These are phyloP conservation scores for Lasioglossum calceatum DNA, from an alignment of 2,888 invertebrate genomes.

Conservation along the genomic window DNA sequence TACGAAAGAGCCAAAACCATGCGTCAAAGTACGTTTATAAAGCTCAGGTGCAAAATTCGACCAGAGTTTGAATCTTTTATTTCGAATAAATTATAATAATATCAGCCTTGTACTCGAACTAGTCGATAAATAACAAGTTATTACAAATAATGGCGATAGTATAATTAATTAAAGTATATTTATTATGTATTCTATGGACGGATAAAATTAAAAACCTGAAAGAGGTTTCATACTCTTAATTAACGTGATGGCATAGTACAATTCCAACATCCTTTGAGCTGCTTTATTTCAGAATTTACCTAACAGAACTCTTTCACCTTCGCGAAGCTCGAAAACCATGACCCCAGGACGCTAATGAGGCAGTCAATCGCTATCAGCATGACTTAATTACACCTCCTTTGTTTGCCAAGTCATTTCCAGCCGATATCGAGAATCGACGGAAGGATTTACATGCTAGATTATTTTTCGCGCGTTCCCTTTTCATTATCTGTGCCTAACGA, in stretches of 20 bases:
- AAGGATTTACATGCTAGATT: slow-evolving; percentile 7
- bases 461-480: neutral
- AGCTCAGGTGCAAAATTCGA: neutral
- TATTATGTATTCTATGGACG: neutral
- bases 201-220: neutral
- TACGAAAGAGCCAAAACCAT: neutral
- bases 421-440: slow-evolving; percentile 3
- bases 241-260: neutral
- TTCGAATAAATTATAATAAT: neutral
- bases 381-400: slow-evolving; percentile 15
- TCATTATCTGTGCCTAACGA: slow-evolving; percentile 15
- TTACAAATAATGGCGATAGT: neutral
- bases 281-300: neutral
- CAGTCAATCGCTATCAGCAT: slow-evolving; percentile 15
- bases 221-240: neutral
- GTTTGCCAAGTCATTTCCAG: slow-evolving; percentile 8
- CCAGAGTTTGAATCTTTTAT: neutral
- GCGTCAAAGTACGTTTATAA: neutral
- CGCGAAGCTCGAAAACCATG: neutral
- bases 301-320: neutral
- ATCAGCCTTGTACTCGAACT: neutral
- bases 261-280: neutral
- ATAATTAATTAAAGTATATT: neutral
- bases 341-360: neutral
- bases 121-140: neutral